These are phyloP conservation scores for Hyalella azteca DNA, from an alignment of 2,888 invertebrate genomes.

Conservation along the genomic window DNA sequence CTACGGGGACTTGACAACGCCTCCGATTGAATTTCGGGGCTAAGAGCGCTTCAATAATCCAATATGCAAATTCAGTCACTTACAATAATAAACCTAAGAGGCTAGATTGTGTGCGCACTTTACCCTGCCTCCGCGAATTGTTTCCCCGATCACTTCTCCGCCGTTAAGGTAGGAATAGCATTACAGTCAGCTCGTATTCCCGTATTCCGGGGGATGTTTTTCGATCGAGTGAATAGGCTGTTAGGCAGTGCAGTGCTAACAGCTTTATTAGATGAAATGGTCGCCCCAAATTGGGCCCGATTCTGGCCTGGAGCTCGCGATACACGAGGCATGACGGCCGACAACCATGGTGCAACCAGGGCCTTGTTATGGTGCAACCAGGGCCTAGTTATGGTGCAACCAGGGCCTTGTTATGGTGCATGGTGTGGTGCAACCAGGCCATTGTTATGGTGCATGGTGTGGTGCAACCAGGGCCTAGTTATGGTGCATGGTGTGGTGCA, in stretches of 20 bases:
- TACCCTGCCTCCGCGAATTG: not conserved
- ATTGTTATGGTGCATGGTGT: no score
- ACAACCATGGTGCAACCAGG: no score
- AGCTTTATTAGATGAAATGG: constrained; percentile 24
- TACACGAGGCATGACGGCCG: no score
- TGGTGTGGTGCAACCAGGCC: no score
- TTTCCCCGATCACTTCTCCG: not conserved
- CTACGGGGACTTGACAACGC: not conserved
- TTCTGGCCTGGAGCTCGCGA: not conserved
- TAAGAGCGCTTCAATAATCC: not conserved
- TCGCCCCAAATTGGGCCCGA: not conserved
- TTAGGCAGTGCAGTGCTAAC: constrained; percentile 24
- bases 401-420: no score
- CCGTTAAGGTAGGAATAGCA: not conserved
- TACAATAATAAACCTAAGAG: constrained; percentile 31
- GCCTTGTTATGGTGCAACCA: no score
- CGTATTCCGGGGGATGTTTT: not conserved
- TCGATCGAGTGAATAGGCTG: not conserved
- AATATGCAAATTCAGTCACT: constrained; percentile 33
- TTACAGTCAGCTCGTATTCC: not conserved
- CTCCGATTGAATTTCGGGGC: not conserved
- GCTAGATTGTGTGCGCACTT: not conserved
- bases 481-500: no score
- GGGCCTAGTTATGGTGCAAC: no score
- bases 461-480: no score